phyloP scores from a whole-genome alignment of 2,888 invertebrate genomes.

The Ormyrus pomaceus region DNA sequence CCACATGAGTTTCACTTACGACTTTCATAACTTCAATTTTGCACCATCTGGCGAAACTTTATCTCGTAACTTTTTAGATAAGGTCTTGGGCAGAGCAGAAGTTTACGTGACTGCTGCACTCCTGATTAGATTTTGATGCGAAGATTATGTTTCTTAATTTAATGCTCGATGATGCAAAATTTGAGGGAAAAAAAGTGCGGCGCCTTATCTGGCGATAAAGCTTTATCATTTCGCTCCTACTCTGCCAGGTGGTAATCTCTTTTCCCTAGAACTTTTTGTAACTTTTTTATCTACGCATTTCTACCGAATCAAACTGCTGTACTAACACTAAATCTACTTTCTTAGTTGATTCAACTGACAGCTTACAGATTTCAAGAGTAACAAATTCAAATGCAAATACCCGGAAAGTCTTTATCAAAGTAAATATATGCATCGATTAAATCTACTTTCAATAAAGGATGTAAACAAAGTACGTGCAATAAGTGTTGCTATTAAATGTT shows the following conservation, averaged over 20 bases:
- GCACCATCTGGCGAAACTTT: slow-evolving; percentile 52
- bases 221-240: background rate
- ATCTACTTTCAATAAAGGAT: no score
- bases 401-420: no score
- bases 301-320: no score
- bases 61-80: slow-evolving; percentile 49
- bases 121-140: slow-evolving; percentile 50
- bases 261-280: background rate
- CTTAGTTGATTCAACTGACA: no score
- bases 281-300: no score
- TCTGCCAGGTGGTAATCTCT: background rate
- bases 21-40: slow-evolving; percentile 50
- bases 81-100: background rate
- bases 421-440: no score
- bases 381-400: no score
- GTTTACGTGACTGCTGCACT: slow-evolving; percentile 1
- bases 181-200: slow-evolving; percentile 8
- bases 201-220: background rate
- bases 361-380: no score
- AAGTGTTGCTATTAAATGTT: background rate
- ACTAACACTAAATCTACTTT: no score
- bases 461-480: no score
- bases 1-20: slow-evolving; percentile 42
- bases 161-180: background rate
- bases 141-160: slow-evolving; percentile 43